A percentile compares a stretch with the other conserved stretches of the same genome.
phyloP scores from a whole-genome alignment of 1,140 invertebrate species.

The Panulirus ornatus region DNA sequence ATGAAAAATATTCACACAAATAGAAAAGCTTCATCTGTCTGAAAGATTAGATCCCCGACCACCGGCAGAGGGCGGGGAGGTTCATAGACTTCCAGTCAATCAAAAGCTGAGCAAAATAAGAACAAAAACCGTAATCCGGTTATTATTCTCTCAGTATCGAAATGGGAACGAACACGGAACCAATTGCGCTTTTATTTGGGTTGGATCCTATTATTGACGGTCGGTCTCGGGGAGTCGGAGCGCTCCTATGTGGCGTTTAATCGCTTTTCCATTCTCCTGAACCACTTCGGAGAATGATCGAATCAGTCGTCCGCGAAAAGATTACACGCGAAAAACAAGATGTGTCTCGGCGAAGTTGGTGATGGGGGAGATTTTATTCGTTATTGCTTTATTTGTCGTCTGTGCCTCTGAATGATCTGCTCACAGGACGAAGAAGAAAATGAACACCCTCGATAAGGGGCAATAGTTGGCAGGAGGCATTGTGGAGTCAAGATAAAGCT shows the following conservation, averaged over 20 bases:
- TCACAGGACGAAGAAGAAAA: neutral
- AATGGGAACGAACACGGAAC: conserved; percentile 63
- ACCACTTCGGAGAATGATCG: conserved; percentile 70
- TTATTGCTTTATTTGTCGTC: neutral
- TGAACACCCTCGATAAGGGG: neutral
- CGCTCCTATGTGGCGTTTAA: conserved; percentile 67
- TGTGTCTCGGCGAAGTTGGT: conserved; percentile 41
- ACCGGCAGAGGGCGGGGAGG: neutral
- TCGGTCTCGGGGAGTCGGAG: conserved; percentile 58
- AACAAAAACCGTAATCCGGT: conserved; percentile 56
- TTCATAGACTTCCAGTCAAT: conserved; percentile 31
- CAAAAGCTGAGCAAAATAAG: conserved; percentile 35
- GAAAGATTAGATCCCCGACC: neutral
- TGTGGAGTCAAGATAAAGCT: too few relatives aligned
- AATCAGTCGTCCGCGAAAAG: conserved; percentile 65
- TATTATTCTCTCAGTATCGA: conserved; percentile 63
- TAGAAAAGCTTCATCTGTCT: neutral
- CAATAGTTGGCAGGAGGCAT: neutral
- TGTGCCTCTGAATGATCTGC: too few relatives aligned
- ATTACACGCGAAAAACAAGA: conserved; percentile 67
- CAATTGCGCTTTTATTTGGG: conserved; percentile 68
- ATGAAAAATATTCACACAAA: neutral
- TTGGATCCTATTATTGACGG: conserved; percentile 66
- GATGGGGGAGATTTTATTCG: conserved; percentile 23
- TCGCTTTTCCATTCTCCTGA: conserved; percentile 71